A percentile compares a stretch with the other conserved stretches of the same genome.
phyloP scores from a whole-genome alignment of 1,140 invertebrate species.

The Rhagoletis zephyria region DNA sequence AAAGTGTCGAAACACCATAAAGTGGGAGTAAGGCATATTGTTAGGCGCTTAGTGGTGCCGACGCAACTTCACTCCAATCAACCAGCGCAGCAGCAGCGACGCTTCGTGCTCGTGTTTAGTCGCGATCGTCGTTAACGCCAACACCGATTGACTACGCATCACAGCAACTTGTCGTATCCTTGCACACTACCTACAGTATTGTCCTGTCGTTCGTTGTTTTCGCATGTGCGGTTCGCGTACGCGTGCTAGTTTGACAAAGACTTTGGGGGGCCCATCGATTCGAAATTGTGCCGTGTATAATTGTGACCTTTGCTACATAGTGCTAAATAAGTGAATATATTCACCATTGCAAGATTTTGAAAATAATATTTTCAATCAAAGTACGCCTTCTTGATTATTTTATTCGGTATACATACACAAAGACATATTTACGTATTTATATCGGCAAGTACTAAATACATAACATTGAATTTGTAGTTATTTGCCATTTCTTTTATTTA shows the following conservation, averaged over 20 bases:
- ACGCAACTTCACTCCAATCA: constrained; percentile 16
- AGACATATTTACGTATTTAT: no score
- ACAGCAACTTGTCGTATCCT: background rate
- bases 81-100: background rate
- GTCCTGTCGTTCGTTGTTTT: background rate
- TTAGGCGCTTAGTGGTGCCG: background rate
- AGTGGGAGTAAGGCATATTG: background rate
- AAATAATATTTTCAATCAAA: background rate
- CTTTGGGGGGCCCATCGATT: background rate
- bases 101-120: constrained; percentile 13
- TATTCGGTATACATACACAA: no score
- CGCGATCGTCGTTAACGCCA: constrained; percentile 3
- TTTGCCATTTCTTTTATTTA: no score
- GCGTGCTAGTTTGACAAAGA: background rate
- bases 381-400: no score
- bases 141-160: background rate
- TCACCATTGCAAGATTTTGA: background rate
- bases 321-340: background rate
- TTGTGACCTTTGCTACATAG: background rate
- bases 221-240: constrained; percentile 18
- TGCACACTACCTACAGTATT: constrained; percentile 22
- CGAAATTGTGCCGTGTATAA: background rate
- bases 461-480: no score
- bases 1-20: background rate
- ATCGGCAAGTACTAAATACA: no score